phyloP scores from a whole-genome alignment of 2,113 vertebrate species.

The Terrapene triunguis region DNA sequence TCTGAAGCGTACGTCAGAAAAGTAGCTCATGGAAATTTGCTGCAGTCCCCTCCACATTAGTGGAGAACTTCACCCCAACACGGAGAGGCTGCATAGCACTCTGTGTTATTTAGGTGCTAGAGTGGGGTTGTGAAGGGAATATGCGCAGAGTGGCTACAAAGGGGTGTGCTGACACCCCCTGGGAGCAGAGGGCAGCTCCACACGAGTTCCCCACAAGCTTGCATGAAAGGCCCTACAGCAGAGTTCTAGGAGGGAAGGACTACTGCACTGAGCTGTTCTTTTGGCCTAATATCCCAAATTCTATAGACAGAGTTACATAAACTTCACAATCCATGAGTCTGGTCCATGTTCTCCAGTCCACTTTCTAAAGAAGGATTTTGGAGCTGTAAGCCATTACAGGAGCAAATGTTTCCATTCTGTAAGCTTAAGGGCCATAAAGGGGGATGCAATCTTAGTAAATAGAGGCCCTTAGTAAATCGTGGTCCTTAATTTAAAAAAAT shows the following conservation, averaged over 20 bases:
- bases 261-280: neutral
- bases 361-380: neutral
- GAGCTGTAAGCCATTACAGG: neutral
- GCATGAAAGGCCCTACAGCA: neutral
- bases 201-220: neutral
- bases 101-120: neutral
- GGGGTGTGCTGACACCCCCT: neutral
- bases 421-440: neutral
- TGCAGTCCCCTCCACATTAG: neutral
- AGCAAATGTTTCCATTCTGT: neutral
- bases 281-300: neutral
- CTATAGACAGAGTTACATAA: neutral
- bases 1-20: neutral
- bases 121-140: neutral
- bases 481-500: neutral
- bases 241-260: neutral
- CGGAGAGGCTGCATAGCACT: neutral
- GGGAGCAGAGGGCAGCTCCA: neutral
- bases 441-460: neutral
- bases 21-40: neutral
- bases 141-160: neutral
- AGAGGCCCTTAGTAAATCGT: neutral
- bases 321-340: neutral
- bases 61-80: neutral
- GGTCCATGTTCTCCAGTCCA: neutral